Evolutionary conservation across 2,888 invertebrate genomes (phyloP).

Genomic region (Euplagia quadripunctaria): DNA sequence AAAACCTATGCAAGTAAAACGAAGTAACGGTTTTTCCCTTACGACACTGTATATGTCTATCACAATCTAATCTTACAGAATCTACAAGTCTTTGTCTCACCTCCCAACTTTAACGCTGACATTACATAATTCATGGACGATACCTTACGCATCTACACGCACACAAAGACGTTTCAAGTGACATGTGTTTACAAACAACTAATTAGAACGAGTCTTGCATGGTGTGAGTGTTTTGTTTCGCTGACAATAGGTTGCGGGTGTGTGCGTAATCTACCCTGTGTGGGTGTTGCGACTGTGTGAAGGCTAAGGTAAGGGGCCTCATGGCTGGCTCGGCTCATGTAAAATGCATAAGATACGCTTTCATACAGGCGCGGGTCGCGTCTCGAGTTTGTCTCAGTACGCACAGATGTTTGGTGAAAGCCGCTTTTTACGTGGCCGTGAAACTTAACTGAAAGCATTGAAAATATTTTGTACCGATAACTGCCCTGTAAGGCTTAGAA

Average conservation of each 20-base stretch:
- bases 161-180: conserved; percentile 57
- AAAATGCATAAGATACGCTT: conserved; percentile 89
- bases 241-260: conserved; percentile 55
- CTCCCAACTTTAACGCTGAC: conserved; percentile 36
- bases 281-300: conserved; percentile 54
- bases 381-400: conserved; percentile 77
- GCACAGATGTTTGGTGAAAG: conserved; percentile 81
- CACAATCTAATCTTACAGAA: conserved; percentile 26
- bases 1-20: conserved; percentile 3
- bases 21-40: conserved; percentile 8
- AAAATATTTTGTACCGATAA: conserved; percentile 45
- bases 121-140: conserved; percentile 51
- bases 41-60: conserved; percentile 12
- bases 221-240: conserved; percentile 71
- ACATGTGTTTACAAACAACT: conserved; percentile 82
- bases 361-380: conserved; percentile 64
- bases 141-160: conserved; percentile 56
- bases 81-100: conserved; percentile 30
- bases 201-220: conserved; percentile 66
- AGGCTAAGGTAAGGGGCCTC: conserved; percentile 58
- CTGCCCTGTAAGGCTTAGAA: conserved; percentile 2
- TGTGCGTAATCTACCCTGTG: conserved; percentile 52
- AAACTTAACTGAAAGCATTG: conserved; percentile 60
- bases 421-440: conserved; percentile 71
- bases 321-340: conserved; percentile 83